Evolutionary conservation across 2,888 invertebrate species (phyloP), one percentile per base, ranked within the genome.

Genomic region (Drosophila meridionalis): DNA sequence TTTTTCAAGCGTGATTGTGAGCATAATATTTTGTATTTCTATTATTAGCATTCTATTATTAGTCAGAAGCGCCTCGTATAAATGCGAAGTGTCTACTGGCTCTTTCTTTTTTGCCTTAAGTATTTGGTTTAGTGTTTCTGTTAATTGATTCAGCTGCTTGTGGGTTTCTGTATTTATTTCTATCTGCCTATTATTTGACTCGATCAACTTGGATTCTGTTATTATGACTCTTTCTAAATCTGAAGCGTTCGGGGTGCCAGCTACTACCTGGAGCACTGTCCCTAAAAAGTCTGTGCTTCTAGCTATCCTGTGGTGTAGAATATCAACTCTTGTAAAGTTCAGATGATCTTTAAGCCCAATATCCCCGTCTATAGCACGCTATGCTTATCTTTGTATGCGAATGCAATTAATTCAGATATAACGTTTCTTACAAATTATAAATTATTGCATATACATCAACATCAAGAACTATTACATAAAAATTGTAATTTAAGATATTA

Each of bases 101-200:
- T 40, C 40, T n/a, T 14, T n/a, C 40, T 40, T 6, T 14, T 42
- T 42, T 38, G n/a, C 40, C 14, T 40, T 42, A 42, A n/a, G 0
- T n/a, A 42, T n/a, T 42, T 42, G 40, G 40, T 40, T 40, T 40
- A 40, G n/a, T 42, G 42, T 42, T n/a, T 42, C 42, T n/a, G 42
- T 7, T 40, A n/a, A 42, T 42, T 40, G 14, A 7, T 40, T 40
- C 6, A 40, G n/a, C n/a, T 40, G 14, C 40, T 2, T 40, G 14
- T 42, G 40, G 38, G 12, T 11, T 38, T 38, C 38, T 38, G 12
- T 42, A 42, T 42, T 42, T n/a, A 42, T 42, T 3, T 40, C 40
- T 40, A 40, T 14, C 40, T 40, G 40, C 40, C 14, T 40, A 40
- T 40, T 40, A 40, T 40, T 40, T 40, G 14, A 40, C 14, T 14